Evolutionary conservation across 1,140 invertebrate species (phyloP), one percentile per base, ranked within the genome.

Genomic region (Pararge aegeria): DNA sequence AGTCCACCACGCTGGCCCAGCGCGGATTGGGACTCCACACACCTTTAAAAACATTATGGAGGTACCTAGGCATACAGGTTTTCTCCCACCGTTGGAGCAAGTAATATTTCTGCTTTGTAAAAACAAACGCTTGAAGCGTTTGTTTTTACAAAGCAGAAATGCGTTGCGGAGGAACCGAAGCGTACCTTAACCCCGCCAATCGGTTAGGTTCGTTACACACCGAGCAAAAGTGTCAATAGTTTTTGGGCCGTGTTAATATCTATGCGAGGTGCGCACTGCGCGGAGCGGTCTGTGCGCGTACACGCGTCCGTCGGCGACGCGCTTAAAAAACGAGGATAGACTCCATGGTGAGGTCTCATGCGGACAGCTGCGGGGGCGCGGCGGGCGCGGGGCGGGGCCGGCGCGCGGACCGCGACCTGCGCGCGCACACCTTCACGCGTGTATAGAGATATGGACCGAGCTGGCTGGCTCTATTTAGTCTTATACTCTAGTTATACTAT

Each of bases 281-380:
- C 52, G 55, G 24, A 70, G 40, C 37, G 66, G 63, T 46, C 66
- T 60, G 52, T 66, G 66, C 64, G 63, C 69, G 64, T 63, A 57
- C 16, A 66, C 34, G 30, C 63, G 37, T 54, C 57, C 61, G 61
- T 68, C 67, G 59, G 77, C 66, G 68, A 80, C 76, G 74, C 77
- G 68, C 56, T 75, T 89, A 87, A 89, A 71, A 77, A 83, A 84
- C 81, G 78, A 87, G 77, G 67, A 84, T 84, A 89, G 85, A 84
- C 80, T 88, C 85, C 85, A 89, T 86, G 64, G 75, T 85, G 85
- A 86, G 80, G 73, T 79, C 83, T 87, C 82, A 83, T 78, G 84
- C 75, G 54, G 57, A 58, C 49, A 51, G 48, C 19, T 30, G 21
- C 38, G 51, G 34, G 46, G 37, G 15, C 16, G 42, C 30, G 53